These are phyloP conservation scores for Hylaeus anthracinus DNA, from an alignment of 1,140 invertebrate genomes.

Conservation along the genomic window DNA sequence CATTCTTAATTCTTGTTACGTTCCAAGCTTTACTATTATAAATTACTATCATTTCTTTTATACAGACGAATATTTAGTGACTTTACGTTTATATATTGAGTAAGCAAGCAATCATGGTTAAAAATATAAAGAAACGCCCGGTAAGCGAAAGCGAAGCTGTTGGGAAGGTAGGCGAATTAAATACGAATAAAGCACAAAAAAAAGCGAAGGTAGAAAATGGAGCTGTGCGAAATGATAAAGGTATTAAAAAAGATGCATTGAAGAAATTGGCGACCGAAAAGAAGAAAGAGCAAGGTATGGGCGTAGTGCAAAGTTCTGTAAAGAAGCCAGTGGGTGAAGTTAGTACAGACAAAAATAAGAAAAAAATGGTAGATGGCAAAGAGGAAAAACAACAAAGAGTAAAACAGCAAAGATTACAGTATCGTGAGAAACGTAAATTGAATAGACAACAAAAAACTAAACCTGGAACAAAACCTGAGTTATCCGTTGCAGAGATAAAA, in stretches of 20 bases:
- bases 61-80: not conserved
- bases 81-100: too few relatives aligned
- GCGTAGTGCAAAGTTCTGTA: not conserved
- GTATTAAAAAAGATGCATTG: not conserved
- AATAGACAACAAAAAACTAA: conserved; percentile 1
- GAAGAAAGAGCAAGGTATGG: conserved; percentile 7
- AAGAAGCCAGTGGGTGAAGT: not conserved
- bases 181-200: conserved; percentile 6
- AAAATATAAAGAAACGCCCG: conserved; percentile 55
- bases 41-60: not conserved
- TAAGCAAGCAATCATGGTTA: conserved; percentile 12
- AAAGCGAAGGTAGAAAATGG: conserved; percentile 28
- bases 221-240: conserved; percentile 32
- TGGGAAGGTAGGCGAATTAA: not conserved
- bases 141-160: conserved; percentile 1
- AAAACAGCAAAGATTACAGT: conserved; percentile 9
- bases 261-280: not conserved
- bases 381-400: not conserved
- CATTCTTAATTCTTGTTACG: not conserved
- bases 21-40: not conserved
- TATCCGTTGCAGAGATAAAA: conserved; percentile 59
- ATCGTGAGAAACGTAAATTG: conserved; percentile 4
- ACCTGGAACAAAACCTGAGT: not conserved
- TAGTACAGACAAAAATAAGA: not conserved
- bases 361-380: not conserved